phyloP scores from a whole-genome alignment of 2,797 vertebrate species.

The Naso thynnoides region DNA sequence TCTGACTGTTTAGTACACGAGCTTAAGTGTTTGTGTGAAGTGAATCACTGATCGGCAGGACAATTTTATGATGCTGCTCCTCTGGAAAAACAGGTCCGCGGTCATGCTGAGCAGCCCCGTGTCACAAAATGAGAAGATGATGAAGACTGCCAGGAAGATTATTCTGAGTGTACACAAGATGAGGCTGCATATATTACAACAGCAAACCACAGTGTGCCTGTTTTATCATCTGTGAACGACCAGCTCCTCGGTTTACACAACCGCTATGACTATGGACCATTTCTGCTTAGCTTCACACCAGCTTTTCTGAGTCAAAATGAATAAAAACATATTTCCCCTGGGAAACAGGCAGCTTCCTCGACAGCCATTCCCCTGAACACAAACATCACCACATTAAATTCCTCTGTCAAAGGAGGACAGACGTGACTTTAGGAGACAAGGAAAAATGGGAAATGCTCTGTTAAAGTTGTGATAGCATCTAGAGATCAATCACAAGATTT shows the following conservation, averaged over 20 bases:
- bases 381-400: slow-evolving; percentile 44
- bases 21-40: slow-evolving; percentile 39
- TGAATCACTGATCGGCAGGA: slow-evolving; percentile 56
- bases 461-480: slow-evolving; percentile 26
- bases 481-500: slow-evolving; percentile 9
- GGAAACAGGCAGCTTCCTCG: slow-evolving; percentile 34
- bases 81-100: slow-evolving; percentile 11
- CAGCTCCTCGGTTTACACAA: not conserved
- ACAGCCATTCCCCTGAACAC: slow-evolving; percentile 22
- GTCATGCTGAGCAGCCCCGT: not conserved
- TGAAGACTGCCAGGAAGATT: not conserved
- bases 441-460: slow-evolving; percentile 13
- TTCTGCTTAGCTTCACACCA: slow-evolving; percentile 31
- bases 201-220: not conserved
- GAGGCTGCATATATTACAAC: not conserved
- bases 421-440: slow-evolving; percentile 21
- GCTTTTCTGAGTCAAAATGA: slow-evolving; percentile 32
- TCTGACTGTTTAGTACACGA: slow-evolving; percentile 39
- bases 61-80: slow-evolving; percentile 41
- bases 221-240: slow-evolving; percentile 24
- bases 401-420: slow-evolving; percentile 10
- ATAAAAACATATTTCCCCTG: slow-evolving; percentile 39
- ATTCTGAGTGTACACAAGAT: slow-evolving; percentile 4
- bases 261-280: slow-evolving; percentile 1
- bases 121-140: slow-evolving; percentile 4